These are phyloP conservation scores for Sogatella furcifera DNA, from an alignment of 1,140 invertebrate genomes.

Conservation along the genomic window DNA sequence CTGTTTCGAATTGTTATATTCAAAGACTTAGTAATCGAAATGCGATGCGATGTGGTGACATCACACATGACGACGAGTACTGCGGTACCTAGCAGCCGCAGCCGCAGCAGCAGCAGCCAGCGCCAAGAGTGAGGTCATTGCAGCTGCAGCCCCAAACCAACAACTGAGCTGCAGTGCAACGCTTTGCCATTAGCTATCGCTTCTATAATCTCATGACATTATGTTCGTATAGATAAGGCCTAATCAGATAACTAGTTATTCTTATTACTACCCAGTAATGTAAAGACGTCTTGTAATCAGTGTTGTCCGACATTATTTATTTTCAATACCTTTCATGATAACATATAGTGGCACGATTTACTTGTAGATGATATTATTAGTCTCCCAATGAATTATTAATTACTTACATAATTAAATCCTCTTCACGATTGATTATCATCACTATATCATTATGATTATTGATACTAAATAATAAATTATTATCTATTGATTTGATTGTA, in stretches of 20 bases:
- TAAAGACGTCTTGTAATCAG: slow-evolving; percentile 12
- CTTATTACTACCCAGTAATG: slow-evolving; percentile 2
- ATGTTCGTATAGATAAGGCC: slow-evolving; percentile 7
- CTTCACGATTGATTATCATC: neutral
- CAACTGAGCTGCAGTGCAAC: neutral
- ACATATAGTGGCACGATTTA: neutral
- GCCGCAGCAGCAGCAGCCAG: slow-evolving; percentile 10
- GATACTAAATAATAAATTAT: neutral
- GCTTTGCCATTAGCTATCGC: slow-evolving; percentile 19
- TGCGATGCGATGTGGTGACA: too few relatives aligned
- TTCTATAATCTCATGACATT: slow-evolving; percentile 14
- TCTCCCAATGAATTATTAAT: too few relatives aligned
- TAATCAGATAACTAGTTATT: slow-evolving; percentile 13
- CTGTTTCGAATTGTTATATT: too few relatives aligned
- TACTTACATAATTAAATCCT: neutral
- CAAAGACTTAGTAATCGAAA: too few relatives aligned
- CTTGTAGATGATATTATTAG: neutral
- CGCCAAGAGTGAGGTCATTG: slow-evolving; percentile 22
- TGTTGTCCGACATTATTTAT: slow-evolving; percentile 11
- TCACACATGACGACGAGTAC: too few relatives aligned
- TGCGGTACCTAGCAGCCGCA: too few relatives aligned
- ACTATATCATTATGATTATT: slow-evolving; percentile 1
- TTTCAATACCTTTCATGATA: slow-evolving; percentile 1
- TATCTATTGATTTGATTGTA: neutral
- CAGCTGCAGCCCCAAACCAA: too few relatives aligned